Evolutionary conservation across 1,140 invertebrate genomes (phyloP), one percentile per base, ranked within the genome.

Genomic region (Tenebrio molitor): DNA sequence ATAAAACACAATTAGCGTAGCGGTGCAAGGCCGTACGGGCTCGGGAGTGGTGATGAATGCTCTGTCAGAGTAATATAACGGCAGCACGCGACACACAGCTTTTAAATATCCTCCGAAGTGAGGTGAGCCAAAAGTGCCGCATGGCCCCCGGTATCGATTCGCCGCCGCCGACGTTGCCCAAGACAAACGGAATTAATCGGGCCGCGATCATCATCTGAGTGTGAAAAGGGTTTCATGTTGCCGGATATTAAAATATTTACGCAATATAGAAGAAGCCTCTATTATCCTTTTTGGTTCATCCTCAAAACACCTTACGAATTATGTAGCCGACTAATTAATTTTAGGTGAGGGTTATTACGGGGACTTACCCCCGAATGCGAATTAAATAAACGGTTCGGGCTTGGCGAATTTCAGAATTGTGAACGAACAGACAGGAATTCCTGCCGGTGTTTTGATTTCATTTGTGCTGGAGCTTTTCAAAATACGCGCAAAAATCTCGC

Each of bases 51-150:
- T 76, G 76, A 77, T 77, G 72, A 75, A 77, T 77, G 74, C 68
- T 71, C 73, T 71, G 76, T 75, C 75, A 74, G 74, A 68, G 70
- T 77, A 77, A 77, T 77, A 75, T 73, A 75, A 70, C 66, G 68
- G 67, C 67, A 71, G 58, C 76, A 77, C 76, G 76, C 76, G 76
- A 77, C 25, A 29, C 25, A 29, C 69, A 70, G 67, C 62, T 16
- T 58, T 39, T 64, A 65, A 71, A 66, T 65, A 70, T 53, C 68
- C 33, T 58, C 50, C 0, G 12, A 70, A 70, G 50, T 58, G 68
- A 70, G 50, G 15, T 58, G 21, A 23, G 14, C 42, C 42, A 1
- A 46, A 17, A 46, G 42, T 39, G 36, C 36, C 36, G 25, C 25
- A 19, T 50, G 19, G 16, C n/a, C 19, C 10, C 19, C 10, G 6